These are phyloP conservation scores for Helogale parvula DNA, from an alignment of 2,113 vertebrate species.

Conservation along the genomic window DNA sequence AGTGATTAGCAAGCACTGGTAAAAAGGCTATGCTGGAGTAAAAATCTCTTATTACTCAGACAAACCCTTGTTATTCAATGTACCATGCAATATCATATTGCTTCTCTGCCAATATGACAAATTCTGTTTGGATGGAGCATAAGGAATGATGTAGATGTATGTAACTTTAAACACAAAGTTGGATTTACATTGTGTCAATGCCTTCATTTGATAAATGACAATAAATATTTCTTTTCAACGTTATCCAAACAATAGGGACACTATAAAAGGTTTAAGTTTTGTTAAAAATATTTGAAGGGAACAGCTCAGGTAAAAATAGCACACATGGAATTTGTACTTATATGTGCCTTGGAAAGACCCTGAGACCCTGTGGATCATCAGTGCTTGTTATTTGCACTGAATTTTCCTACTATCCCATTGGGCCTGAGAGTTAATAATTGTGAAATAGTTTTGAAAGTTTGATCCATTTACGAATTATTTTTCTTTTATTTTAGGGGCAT, in stretches of 20 bases:
- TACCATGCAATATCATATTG: not conserved
- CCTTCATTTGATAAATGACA: not conserved
- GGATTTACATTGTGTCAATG: not conserved
- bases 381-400: not conserved
- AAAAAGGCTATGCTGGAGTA: not conserved
- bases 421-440: not conserved
- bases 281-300: not conserved
- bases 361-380: not conserved
- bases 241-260: not conserved
- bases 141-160: not conserved
- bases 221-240: not conserved
- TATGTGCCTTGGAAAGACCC: not conserved
- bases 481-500: not conserved
- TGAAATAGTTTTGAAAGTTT: constrained; percentile 1
- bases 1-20: not conserved
- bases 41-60: not conserved
- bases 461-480: not conserved
- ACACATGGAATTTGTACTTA: not conserved
- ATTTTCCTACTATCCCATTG: not conserved
- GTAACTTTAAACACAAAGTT: not conserved
- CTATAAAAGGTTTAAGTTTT: not conserved
- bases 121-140: not conserved
- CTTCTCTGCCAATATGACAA: not conserved
- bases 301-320: not conserved
- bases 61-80: not conserved